Conservation (phyloP, 1,140 invertebrate species). For the Heliconius congener region DNA sequence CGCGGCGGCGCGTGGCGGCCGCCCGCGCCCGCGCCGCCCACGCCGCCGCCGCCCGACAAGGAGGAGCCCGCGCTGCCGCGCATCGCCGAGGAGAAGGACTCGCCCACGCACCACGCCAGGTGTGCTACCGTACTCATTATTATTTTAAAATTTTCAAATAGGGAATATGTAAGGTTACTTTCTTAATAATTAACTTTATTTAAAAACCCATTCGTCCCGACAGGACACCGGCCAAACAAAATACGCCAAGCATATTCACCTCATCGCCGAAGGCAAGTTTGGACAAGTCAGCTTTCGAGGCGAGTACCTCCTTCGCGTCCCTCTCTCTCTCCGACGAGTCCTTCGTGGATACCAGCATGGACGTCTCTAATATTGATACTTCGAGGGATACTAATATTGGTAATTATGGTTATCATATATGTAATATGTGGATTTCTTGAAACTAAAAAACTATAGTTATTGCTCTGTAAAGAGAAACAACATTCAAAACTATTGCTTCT, state of each 20-base stretch:
- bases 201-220: neutral
- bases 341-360: constrained; percentile 64
- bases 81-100: constrained; percentile 91
- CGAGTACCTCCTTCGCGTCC: constrained; percentile 64
- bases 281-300: constrained; percentile 55
- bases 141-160: too few relatives aligned
- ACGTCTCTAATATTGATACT: constrained; percentile 59
- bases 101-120: constrained; percentile 83
- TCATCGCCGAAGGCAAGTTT: constrained; percentile 69
- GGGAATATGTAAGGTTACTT: too few relatives aligned
- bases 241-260: constrained; percentile 69
- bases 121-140: constrained; percentile 7
- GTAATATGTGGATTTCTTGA: too few relatives aligned
- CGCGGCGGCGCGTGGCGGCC: too few relatives aligned
- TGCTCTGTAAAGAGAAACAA: too few relatives aligned
- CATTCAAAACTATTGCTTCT: too few relatives aligned
- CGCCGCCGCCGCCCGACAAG: constrained; percentile 61
- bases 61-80: constrained; percentile 63
- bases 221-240: constrained; percentile 67
- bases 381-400: constrained; percentile 60
- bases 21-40: too few relatives aligned
- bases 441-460: too few relatives aligned
- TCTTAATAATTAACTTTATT: too few relatives aligned
- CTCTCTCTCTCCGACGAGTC: constrained; percentile 72
- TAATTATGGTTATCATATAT: constrained; percentile 16